Evolutionary conservation across 2,797 vertebrate genomes (phyloP), one percentile per base, ranked within the genome.

Genomic region (Benthosema pterotum): DNA sequence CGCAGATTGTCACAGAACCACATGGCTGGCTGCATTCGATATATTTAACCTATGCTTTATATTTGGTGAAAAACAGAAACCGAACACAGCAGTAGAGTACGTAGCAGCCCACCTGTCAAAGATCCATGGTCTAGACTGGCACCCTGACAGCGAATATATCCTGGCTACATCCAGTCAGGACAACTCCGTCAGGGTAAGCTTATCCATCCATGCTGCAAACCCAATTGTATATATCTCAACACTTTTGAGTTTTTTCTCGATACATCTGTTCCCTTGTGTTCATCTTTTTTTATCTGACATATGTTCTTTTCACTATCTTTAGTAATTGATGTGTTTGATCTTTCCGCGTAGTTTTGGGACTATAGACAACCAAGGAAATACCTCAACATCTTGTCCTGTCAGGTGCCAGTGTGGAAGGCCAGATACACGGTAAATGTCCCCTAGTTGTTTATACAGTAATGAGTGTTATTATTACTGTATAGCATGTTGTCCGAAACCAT

Each of bases 371-470:
- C 97, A 66, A 93, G 97, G 81, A 99, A 99, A 78, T 97, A 96
- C 88, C 93, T 99, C 82, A 97, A 84, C 84, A 96, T 98, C 82
- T 89, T 99, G 76, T 95, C 97, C 54, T 99, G 97, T 78, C 97
- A 99, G 86, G 96, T 99, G 47, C 97, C 97, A 0, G 97, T 99
- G 73, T 99, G 97, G 97, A 99, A 99, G 83, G 97, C 97, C 53
- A 88, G 97, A 71, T 99, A 99, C 86, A 97, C 97, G 11, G 97
- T 99, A 83, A 92, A 94, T 83, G 53, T 77, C 51, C 57, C 22
- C 22, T 25, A 25, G 22, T 3, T 25, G 22, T 25, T 22, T 22
- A 22, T 22, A 2, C 2, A 4, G 19, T 4, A n/a, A n/a, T n/a
- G n/a, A n/a, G n/a, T n/a, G n/a, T n/a, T n/a, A n/a, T n/a, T n/a